Evolutionary conservation across 2,888 invertebrate species (phyloP), one percentile per base, ranked within the genome.

Genomic region (Cataglyphis albicans): DNA sequence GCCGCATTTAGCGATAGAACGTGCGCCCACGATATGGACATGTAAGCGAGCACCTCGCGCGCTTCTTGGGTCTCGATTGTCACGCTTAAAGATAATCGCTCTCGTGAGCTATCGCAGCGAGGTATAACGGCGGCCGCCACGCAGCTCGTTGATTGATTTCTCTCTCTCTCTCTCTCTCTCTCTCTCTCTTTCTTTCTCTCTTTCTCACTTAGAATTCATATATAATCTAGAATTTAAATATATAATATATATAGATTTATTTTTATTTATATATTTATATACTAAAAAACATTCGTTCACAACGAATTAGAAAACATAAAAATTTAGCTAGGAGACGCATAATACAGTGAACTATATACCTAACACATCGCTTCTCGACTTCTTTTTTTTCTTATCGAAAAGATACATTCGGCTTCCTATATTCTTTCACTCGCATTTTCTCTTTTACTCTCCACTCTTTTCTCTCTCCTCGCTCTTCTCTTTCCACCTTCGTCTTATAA

Each of bases 301-400:
- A 92, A 92, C 91, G 91, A 93, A 92, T 92, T 90, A 90, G 82
- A 92, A 93, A 93, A 91, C 90, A 91, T 91, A 90, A 90, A 89
- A 92, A 91, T 93, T 93, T 87, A 92, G 88, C 92, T 92, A 92
- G 86, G 83, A 92, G 91, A 93, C 90, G 93, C 90, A 90, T 91
- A 91, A 89, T 92, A 92, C 89, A 92, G 85, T 90, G 86, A 86
- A 92, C 91, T 52, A n/a, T 93, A 92, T 90, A 92, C 89, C 91
- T 93, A 93, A 93, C 91, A 93, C 91, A 92, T 91, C 90, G 70
- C 90, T 70, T 84, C 81, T 76, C 82, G 65, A 82, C 81, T 86
- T 82, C 75, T 82, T 59, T 57, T 70, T 35, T 59, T 38, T 83
- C 73, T 83, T 59, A 55, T 64, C 75, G 70, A 35, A 35, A 35